phyloP scores from a whole-genome alignment of 2,888 invertebrate species.

The Spilosoma lubricipeda region DNA sequence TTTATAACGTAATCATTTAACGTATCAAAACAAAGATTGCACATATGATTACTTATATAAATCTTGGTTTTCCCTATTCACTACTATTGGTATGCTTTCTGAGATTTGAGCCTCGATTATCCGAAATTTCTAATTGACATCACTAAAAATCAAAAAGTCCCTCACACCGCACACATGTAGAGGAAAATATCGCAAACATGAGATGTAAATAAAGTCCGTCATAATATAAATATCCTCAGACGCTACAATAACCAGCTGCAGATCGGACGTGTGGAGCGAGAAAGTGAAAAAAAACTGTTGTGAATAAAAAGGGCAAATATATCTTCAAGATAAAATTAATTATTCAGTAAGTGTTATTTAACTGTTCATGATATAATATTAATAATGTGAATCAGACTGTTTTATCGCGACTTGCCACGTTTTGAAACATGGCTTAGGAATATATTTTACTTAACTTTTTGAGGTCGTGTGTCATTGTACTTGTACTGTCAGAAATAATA shows the following conservation, averaged over 20 bases:
- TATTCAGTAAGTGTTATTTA: constrained; percentile 34
- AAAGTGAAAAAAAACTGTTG: neutral
- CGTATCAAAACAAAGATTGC: neutral
- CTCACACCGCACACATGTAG: constrained; percentile 35
- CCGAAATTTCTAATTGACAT: constrained; percentile 25
- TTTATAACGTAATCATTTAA: neutral
- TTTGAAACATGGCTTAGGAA: neutral
- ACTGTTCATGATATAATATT: neutral
- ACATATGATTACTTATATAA: neutral
- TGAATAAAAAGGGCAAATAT: constrained; percentile 13
- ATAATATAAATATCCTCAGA: constrained; percentile 48
- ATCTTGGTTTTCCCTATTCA: constrained; percentile 11
- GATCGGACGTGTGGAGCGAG: constrained; percentile 50
- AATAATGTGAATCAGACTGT: constrained; percentile 6
- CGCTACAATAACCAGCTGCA: constrained; percentile 30
- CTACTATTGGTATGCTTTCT: constrained; percentile 6
- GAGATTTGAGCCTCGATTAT: constrained; percentile 4
- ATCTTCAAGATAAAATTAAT: constrained; percentile 15
- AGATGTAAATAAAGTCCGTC: constrained; percentile 48
- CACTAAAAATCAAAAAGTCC: constrained; percentile 35
- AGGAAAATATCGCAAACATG: constrained; percentile 40
- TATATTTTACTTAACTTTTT: constrained; percentile 1
- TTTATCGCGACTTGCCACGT: constrained; percentile 6
- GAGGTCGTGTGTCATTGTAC: neutral
- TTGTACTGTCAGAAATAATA: neutral